These are phyloP conservation scores for Tipula helvola DNA, from an alignment of 2,888 invertebrate genomes.

Conservation along the genomic window DNA sequence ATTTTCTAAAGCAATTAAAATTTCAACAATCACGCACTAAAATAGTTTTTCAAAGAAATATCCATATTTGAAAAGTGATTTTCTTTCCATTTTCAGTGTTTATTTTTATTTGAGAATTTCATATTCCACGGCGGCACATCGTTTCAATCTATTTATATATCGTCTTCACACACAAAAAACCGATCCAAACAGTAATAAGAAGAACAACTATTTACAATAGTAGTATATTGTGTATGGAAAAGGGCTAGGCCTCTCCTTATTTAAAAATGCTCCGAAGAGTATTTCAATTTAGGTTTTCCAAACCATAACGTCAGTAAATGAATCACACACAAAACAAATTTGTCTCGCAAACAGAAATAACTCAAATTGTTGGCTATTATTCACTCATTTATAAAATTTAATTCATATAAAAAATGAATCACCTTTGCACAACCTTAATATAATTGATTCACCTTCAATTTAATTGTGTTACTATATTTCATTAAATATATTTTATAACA, in stretches of 20 bases:
- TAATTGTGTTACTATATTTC: not conserved
- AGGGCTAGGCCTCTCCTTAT: not conserved
- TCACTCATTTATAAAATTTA: not conserved
- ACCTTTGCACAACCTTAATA: slow-evolving; percentile 4
- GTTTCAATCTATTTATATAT: not conserved
- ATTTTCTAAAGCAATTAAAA: not conserved
- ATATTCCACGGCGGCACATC: not conserved
- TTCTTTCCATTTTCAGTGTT: not conserved
- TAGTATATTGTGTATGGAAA: not conserved
- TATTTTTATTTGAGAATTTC: not conserved
- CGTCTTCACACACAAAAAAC: not conserved
- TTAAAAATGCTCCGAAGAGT: not conserved
- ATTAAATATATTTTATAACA: not conserved
- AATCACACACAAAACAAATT: not conserved
- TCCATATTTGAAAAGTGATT: not conserved
- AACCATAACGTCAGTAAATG: not conserved
- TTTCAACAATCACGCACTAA: not conserved
- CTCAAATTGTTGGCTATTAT: not conserved
- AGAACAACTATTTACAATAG: not conserved
- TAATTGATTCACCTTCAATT: not conserved
- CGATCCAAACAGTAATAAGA: not conserved
- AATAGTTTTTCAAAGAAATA: not conserved
- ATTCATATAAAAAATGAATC: not conserved
- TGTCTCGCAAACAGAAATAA: not conserved
- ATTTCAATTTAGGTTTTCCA: not conserved